These are phyloP conservation scores for Bagarius yarrelli DNA, from an alignment of 2,113 vertebrate species.

Conservation along the genomic window DNA sequence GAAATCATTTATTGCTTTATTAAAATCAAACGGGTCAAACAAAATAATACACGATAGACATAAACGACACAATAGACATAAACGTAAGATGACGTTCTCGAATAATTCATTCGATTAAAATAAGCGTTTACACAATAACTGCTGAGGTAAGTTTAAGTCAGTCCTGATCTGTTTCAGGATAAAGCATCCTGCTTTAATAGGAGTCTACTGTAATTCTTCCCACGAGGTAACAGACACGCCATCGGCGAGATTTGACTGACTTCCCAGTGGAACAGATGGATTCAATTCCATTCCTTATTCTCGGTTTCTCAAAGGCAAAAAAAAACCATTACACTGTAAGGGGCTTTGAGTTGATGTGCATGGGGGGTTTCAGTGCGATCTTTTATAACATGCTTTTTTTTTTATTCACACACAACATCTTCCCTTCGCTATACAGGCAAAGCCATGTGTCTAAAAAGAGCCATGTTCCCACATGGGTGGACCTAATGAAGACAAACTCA, in stretches of 20 bases:
- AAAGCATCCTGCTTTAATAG: constrained; percentile 1
- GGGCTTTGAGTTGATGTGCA: constrained; percentile 1
- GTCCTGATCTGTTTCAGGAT: background rate
- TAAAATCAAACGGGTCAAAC: no score
- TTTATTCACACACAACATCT: constrained; percentile 28
- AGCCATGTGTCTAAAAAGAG: background rate
- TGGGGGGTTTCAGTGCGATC: constrained; percentile 7
- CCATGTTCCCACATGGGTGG: background rate
- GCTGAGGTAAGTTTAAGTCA: background rate
- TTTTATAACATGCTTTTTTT: background rate
- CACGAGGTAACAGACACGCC: constrained; percentile 6
- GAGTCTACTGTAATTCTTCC: background rate
- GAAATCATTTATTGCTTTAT: no score
- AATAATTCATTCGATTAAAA: background rate
- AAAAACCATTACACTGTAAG: constrained; percentile 16
- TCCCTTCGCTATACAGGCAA: background rate
- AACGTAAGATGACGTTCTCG: background rate
- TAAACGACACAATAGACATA: background rate
- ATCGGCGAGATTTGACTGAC: constrained; percentile 7
- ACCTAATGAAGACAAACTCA: constrained; percentile 36
- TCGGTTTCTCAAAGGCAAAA: constrained; percentile 12
- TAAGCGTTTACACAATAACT: no score
- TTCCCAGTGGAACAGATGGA: constrained; percentile 19
- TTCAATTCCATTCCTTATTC: constrained; percentile 28
- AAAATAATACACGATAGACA: no score